A percentile compares a stretch with the other conserved stretches of the same genome.
These are phyloP conservation scores for Flexamia atlantica DNA, from an alignment of 2,888 invertebrate genomes.

Conservation along the genomic window DNA sequence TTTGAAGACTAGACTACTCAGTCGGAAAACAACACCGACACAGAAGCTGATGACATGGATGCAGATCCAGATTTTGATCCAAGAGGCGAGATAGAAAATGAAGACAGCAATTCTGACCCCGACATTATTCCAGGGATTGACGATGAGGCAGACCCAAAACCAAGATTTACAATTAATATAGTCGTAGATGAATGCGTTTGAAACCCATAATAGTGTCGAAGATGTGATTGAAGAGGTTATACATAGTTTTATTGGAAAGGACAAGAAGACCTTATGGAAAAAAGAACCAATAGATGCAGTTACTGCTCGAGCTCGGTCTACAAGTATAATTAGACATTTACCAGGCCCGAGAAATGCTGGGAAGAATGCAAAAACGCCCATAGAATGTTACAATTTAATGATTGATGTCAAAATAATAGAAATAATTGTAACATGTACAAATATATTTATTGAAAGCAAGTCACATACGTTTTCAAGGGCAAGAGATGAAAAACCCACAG, in stretches of 20 bases:
- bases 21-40: conserved; percentile 46
- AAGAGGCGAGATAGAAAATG: background rate
- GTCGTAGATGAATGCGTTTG: background rate
- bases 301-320: conserved; percentile 33
- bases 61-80: conserved; percentile 34
- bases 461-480: conserved; percentile 13
- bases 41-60: conserved; percentile 39
- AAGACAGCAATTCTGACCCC: background rate
- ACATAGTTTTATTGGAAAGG: conserved; percentile 43
- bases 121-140: background rate
- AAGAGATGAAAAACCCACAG: conserved; percentile 36
- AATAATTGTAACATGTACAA: conserved; percentile 39
- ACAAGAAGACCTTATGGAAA: conserved; percentile 30
- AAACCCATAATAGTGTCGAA: background rate
- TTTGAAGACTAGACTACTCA: background rate
- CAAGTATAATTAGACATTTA: conserved; percentile 35
- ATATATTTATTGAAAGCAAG: conserved; percentile 43
- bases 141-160: background rate
- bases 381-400: conserved; percentile 50
- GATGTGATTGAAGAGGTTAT: background rate
- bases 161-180: background rate
- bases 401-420: conserved; percentile 53
- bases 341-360: conserved; percentile 43
- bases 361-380: conserved; percentile 47
- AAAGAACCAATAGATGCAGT: conserved; percentile 3